Evolutionary conservation across 1,140 invertebrate genomes (phyloP).

Genomic region (Brachionus asplanchnoidis): DNA sequence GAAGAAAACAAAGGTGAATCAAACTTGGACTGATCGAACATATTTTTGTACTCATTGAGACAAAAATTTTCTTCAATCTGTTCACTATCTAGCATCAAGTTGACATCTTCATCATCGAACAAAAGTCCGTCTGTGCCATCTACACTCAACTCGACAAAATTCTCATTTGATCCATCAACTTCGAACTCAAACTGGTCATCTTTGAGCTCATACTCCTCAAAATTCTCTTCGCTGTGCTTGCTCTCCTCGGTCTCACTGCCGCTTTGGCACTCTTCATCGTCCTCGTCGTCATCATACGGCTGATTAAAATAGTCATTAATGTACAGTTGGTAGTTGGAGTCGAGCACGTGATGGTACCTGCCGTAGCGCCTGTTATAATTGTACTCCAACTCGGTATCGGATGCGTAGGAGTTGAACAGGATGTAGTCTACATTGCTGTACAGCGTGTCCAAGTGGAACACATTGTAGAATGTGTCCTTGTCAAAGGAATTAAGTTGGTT

Average conservation of each 20-base stretch:
- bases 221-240: background rate
- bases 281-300: conserved; percentile 28
- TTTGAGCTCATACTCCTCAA: conserved; percentile 1
- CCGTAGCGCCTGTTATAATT: conserved; percentile 30
- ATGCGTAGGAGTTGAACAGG: conserved; percentile 32
- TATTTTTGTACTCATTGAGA: conserved; percentile 18
- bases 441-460: conserved; percentile 35
- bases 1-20: background rate
- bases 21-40: background rate
- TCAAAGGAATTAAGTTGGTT: conserved; percentile 16
- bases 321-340: conserved; percentile 39
- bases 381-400: conserved; percentile 26
- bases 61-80: background rate
- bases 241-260: background rate
- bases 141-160: conserved; percentile 32
- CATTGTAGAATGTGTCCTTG: conserved; percentile 26
- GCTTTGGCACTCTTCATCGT: background rate
- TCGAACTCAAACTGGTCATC: conserved; percentile 38
- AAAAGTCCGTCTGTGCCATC: conserved; percentile 19
- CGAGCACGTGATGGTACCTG: background rate
- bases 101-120: conserved; percentile 34
- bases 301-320: conserved; percentile 42
- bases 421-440: conserved; percentile 40
- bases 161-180: background rate
- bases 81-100: background rate